Conservation (phyloP, 2,797 vertebrate genomes). For the Sebastes oblongus region DNA sequence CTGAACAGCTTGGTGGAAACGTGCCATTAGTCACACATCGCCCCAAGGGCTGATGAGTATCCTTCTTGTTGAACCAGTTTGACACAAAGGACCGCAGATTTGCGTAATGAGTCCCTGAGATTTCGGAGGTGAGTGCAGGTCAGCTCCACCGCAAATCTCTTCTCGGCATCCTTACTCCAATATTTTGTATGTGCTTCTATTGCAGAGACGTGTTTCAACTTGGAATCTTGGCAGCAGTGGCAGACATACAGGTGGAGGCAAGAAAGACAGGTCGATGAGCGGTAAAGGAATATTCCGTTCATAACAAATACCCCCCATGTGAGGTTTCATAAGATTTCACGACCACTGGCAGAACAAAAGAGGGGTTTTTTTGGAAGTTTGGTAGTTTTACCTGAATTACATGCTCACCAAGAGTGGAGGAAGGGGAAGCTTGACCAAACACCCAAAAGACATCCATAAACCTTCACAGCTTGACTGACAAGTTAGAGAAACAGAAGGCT, state of each 20-base stretch:
- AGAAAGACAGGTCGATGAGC: background rate
- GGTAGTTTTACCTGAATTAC: slow-evolving; percentile 30
- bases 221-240: background rate
- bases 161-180: background rate
- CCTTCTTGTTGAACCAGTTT: slow-evolving; percentile 8
- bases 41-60: background rate
- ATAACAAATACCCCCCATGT: background rate
- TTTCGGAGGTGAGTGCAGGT: background rate
- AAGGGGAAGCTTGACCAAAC: background rate
- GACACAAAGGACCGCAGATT: slow-evolving; percentile 3
- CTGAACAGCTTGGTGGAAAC: background rate
- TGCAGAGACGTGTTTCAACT: background rate
- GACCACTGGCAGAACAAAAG: background rate
- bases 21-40: background rate
- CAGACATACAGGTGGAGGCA: background rate
- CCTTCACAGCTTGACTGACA: background rate
- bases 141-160: background rate
- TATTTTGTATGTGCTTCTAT: background rate
- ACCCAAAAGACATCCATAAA: background rate
- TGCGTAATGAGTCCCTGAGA: background rate
- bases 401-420: background rate
- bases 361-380: background rate
- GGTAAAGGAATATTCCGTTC: slow-evolving; percentile 9
- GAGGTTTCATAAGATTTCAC: background rate
- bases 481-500: background rate